phyloP scores from a whole-genome alignment of 1,140 invertebrate species.

The Melitaea cinxia region DNA sequence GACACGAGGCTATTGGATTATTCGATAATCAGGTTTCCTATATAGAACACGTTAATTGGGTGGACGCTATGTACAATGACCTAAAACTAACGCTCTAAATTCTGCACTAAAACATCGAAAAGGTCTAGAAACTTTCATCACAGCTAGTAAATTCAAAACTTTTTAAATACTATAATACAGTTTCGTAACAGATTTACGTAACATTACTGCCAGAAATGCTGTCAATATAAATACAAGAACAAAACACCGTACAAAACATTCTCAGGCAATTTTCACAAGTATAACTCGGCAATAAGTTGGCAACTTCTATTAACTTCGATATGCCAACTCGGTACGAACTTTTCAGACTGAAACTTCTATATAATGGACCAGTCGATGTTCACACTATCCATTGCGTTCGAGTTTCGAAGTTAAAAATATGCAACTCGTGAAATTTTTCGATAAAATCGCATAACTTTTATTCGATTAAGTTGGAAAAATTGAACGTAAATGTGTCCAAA shows the following conservation, averaged over 20 bases:
- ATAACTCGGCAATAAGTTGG: slow-evolving; percentile 14
- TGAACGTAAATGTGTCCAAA: slow-evolving; percentile 12
- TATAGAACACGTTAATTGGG: no score
- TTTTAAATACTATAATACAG: not conserved
- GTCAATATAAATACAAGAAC: slow-evolving; percentile 6
- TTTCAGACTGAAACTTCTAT: slow-evolving; percentile 43
- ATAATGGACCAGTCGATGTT: slow-evolving; percentile 29
- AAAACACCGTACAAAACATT: slow-evolving; percentile 22
- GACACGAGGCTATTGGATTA: not conserved
- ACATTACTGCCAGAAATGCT: not conserved
- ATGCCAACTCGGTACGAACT: slow-evolving; percentile 50
- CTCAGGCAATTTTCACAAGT: slow-evolving; percentile 8
- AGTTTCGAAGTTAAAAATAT: slow-evolving; percentile 27
- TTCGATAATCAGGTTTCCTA: no score
- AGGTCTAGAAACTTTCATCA: no score
- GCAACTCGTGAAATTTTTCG: slow-evolving; percentile 18
- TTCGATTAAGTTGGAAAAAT: slow-evolving; percentile 21
- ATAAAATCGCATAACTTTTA: slow-evolving; percentile 14
- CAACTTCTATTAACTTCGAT: slow-evolving; percentile 42
- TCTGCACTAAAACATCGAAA: no score
- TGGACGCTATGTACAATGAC: no score
- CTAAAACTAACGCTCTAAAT: not conserved
- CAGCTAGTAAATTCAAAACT: not conserved
- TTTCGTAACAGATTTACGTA: not conserved
- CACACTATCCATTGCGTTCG: slow-evolving; percentile 21